Percentiles rank a stretch among this genome's conserved stretches.
Conservation (phyloP, 2,113 vertebrate species). For the Platysternon megacephalum region DNA sequence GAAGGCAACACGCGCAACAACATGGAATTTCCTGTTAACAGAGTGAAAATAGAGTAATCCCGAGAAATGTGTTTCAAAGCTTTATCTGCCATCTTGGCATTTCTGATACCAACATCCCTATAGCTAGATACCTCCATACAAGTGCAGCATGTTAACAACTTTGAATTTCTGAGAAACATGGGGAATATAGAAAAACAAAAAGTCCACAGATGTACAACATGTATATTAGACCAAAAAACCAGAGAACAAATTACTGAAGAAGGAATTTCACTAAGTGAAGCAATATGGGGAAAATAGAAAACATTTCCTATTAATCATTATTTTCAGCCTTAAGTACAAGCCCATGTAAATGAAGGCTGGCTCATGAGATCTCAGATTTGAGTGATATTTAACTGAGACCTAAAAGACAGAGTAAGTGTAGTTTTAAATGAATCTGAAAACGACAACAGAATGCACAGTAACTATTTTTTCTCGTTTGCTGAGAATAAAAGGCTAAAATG, state of each 20-base stretch:
- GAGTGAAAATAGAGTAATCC: neutral
- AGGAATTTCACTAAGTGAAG: neutral
- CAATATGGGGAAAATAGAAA: neutral
- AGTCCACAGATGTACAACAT: neutral
- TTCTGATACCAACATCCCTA: rapidly evolving
- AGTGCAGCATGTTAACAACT: neutral
- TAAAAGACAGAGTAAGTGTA: neutral
- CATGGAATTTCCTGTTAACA: conserved; percentile 87
- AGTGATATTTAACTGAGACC: conserved; percentile 2
- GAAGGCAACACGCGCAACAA: conserved; percentile 90
- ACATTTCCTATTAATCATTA: neutral
- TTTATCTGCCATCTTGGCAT: neutral
- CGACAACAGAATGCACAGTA: conserved; percentile 14
- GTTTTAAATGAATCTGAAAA: conserved; percentile 9
- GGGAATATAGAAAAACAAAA: neutral
- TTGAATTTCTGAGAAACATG: neutral
- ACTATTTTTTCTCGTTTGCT: neutral
- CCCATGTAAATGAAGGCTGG: neutral
- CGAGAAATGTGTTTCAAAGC: neutral
- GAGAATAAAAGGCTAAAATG: conserved; percentile 13
- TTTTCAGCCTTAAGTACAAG: conserved; percentile 2
- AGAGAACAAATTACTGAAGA: neutral
- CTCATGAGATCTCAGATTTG: neutral
- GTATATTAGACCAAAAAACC: neutral
- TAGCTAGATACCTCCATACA: neutral